Conservation (phyloP, 1,140 invertebrate genomes). For the Ylistrum balloti region DNA sequence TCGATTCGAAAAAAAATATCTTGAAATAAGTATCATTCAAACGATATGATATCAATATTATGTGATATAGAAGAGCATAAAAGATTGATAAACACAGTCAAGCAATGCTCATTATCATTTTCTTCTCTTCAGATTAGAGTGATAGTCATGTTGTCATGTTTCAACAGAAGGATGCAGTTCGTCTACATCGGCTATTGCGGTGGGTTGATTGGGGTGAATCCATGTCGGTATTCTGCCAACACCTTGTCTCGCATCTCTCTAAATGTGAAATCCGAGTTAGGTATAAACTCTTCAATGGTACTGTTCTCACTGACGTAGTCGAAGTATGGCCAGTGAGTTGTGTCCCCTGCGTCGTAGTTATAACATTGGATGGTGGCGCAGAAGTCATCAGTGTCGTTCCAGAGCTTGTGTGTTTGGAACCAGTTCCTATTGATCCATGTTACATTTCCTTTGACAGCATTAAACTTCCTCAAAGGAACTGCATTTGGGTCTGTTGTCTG, state of each 20-base stretch:
- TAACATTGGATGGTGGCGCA: conserved; percentile 40
- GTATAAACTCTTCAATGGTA: conserved; percentile 44
- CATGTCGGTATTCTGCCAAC: not conserved
- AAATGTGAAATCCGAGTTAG: conserved; percentile 41
- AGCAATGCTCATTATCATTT: too few relatives aligned
- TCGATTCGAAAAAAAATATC: too few relatives aligned
- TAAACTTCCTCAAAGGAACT: not conserved
- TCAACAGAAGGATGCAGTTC: too few relatives aligned
- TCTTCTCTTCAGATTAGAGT: too few relatives aligned
- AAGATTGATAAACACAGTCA: too few relatives aligned
- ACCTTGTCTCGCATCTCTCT: conserved; percentile 24
- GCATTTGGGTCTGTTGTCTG: not conserved
- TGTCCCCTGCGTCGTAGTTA: conserved; percentile 46
- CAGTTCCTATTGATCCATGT: conserved; percentile 30
- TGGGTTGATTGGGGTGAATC: not conserved
- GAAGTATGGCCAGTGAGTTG: conserved; percentile 47
- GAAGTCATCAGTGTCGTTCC: not conserved
- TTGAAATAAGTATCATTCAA: too few relatives aligned
- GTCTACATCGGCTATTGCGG: not conserved
- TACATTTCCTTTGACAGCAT: not conserved
- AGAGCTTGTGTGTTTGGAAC: conserved; percentile 43
- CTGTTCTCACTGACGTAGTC: conserved; percentile 42
- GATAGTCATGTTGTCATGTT: too few relatives aligned
- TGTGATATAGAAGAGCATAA: too few relatives aligned
- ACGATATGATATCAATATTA: too few relatives aligned